A percentile compares a stretch with the other conserved stretches of the same genome.
Evolutionary conservation across 2,888 invertebrate genomes (phyloP).

Genomic region (Zelleria hepariella): DNA sequence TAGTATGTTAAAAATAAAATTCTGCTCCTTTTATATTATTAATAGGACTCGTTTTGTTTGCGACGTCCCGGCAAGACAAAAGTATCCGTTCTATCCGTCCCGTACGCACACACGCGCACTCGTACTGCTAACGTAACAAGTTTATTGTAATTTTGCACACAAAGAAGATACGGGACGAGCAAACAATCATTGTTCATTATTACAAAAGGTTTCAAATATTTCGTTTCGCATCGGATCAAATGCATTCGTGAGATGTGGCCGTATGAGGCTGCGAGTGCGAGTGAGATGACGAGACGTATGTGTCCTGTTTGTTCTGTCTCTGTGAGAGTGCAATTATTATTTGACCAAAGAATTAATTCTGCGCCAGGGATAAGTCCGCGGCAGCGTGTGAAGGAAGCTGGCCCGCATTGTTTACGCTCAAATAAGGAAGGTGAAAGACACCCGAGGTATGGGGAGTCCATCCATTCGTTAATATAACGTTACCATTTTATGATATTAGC

Average conservation of each 20-base stretch:
- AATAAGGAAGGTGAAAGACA: conserved; percentile 64
- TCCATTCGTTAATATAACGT: conserved; percentile 49
- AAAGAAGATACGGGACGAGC: conserved; percentile 67
- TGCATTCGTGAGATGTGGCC: conserved; percentile 53
- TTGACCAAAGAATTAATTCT: conserved; percentile 43
- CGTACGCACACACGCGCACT: conserved; percentile 55
- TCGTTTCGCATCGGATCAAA: conserved; percentile 69
- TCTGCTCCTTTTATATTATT: conserved; percentile 69
- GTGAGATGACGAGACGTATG: conserved; percentile 31
- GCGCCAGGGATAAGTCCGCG: conserved; percentile 62
- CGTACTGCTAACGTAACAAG: conserved; percentile 65
- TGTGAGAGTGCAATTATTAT: conserved; percentile 67
- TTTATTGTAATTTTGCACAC: conserved; percentile 72
- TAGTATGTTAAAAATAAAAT: conserved; percentile 70
- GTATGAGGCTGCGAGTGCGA: conserved; percentile 44
- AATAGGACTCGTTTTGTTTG: conserved; percentile 69
- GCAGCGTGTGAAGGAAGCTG: conserved; percentile 69
- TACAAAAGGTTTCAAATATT: conserved; percentile 70
- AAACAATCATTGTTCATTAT: conserved; percentile 73
- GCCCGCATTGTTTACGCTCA: conserved; percentile 67
- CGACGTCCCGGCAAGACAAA: conserved; percentile 69
- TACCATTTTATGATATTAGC: conserved; percentile 52
- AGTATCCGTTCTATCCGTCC: conserved; percentile 65
- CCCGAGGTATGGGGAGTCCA: conserved; percentile 35
- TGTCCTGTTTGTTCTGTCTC: conserved; percentile 29